phyloP scores from a whole-genome alignment of 2,888 invertebrate genomes.

The Dryobotodes eremita region DNA sequence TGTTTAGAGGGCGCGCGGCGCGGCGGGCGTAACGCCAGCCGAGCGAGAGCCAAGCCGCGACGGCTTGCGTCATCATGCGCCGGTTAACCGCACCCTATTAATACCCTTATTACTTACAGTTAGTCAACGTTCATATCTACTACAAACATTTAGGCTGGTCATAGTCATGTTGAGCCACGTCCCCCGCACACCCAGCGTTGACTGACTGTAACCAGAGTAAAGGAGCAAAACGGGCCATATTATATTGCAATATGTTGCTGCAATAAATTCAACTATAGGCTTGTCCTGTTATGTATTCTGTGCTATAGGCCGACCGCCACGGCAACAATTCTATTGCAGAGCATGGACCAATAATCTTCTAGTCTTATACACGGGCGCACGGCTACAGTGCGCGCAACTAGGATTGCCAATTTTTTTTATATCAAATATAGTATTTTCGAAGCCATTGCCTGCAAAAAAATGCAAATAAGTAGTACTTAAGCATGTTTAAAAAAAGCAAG shows the following conservation, averaged over 20 bases:
- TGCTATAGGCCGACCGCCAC: not conserved
- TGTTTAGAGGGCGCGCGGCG: not conserved
- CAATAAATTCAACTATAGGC: not conserved
- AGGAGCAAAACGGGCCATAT: conserved; percentile 22
- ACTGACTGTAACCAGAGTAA: conserved; percentile 18
- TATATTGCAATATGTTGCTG: not conserved
- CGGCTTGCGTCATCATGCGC: not conserved
- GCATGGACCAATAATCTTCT: not conserved
- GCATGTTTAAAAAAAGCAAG: too few relatives aligned
- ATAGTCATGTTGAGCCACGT: not conserved
- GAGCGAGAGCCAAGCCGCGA: not conserved
- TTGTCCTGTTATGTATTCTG: not conserved
- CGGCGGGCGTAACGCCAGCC: not conserved
- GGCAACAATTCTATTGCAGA: not conserved
- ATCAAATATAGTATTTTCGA: too few relatives aligned
- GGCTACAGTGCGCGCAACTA: not conserved
- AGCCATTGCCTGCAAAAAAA: too few relatives aligned
- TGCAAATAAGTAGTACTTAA: too few relatives aligned
- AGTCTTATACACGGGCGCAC: not conserved
- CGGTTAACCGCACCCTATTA: not conserved
- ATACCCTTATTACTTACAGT: conserved; percentile 14
- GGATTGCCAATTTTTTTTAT: too few relatives aligned
- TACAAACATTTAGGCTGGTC: not conserved
- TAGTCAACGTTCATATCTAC: conserved; percentile 5
- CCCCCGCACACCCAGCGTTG: conserved; percentile 13